Conservation (phyloP, 1,140 invertebrate genomes). For the Saxidomus purpurata region DNA sequence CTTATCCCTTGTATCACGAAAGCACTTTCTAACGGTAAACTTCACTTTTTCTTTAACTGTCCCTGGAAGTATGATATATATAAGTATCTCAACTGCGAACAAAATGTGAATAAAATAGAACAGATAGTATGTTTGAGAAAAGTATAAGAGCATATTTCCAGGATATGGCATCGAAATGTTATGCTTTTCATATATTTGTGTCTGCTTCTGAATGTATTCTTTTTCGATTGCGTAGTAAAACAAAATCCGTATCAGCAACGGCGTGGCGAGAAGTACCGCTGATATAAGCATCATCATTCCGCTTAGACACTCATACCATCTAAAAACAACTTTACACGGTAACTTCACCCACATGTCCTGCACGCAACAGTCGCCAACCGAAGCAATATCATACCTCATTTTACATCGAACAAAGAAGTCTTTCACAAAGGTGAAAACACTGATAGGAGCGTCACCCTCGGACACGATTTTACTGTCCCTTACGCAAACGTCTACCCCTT, state of each 20-base stretch:
- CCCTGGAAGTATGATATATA: background rate
- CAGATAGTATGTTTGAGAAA: background rate
- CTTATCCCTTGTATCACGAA: background rate
- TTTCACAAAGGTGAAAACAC: background rate
- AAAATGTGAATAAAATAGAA: slow-evolving; percentile 26
- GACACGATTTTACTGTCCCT: slow-evolving; percentile 13
- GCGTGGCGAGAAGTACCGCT: background rate
- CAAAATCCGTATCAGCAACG: slow-evolving; percentile 24
- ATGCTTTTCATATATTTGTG: background rate
- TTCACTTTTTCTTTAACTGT: slow-evolving; percentile 12
- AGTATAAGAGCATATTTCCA: slow-evolving; percentile 13
- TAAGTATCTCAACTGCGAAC: background rate
- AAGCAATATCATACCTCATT: slow-evolving; percentile 10
- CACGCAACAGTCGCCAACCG: slow-evolving; percentile 23
- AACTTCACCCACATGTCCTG: background rate
- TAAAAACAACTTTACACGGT: background rate
- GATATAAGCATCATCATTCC: background rate
- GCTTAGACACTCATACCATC: slow-evolving; percentile 33
- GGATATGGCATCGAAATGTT: slow-evolving; percentile 11
- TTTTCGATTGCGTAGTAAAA: slow-evolving; percentile 37
- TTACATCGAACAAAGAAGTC: slow-evolving; percentile 36
- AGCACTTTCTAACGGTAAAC: slow-evolving; percentile 18
- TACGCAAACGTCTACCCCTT: background rate
- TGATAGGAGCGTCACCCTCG: slow-evolving; percentile 24
- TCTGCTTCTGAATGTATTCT: background rate